Conservation (phyloP, 2,888 invertebrate genomes). For the Rhimphoctona megacephalus region DNA sequence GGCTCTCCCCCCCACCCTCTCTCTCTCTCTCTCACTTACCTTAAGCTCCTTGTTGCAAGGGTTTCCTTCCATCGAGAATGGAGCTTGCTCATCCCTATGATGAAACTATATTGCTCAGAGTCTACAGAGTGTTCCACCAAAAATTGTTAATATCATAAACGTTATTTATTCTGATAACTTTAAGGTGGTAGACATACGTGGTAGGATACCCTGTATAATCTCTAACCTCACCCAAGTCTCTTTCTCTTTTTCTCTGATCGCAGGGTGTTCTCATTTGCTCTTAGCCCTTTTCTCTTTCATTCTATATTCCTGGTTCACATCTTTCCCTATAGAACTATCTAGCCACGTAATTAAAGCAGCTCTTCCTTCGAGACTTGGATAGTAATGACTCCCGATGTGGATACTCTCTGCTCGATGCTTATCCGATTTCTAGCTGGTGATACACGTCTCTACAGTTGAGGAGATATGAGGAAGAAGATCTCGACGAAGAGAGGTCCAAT, state of each 20-base stretch:
- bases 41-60: constrained; percentile 55
- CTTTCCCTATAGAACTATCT: constrained; percentile 34
- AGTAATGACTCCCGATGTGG: constrained; percentile 64
- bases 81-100: constrained; percentile 44
- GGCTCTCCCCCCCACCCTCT: constrained; percentile 50
- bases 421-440: constrained; percentile 66
- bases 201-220: constrained; percentile 1
- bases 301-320: background rate
- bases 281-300: background rate
- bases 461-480: constrained; percentile 6
- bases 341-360: constrained; percentile 67
- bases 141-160: background rate
- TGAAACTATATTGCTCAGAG: constrained; percentile 37
- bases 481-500: constrained; percentile 13
- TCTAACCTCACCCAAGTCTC: background rate
- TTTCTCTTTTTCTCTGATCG: constrained; percentile 9
- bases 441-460: constrained; percentile 5
- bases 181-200: no score
- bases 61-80: constrained; percentile 58
- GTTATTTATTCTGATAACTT: background rate
- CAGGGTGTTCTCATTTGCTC: constrained; percentile 45
- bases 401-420: constrained; percentile 56
- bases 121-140: constrained; percentile 33
- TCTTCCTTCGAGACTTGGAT: constrained; percentile 66
- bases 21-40: constrained; percentile 32